Conservation (phyloP, 1,140 invertebrate genomes). For the Papilio glaucus region DNA sequence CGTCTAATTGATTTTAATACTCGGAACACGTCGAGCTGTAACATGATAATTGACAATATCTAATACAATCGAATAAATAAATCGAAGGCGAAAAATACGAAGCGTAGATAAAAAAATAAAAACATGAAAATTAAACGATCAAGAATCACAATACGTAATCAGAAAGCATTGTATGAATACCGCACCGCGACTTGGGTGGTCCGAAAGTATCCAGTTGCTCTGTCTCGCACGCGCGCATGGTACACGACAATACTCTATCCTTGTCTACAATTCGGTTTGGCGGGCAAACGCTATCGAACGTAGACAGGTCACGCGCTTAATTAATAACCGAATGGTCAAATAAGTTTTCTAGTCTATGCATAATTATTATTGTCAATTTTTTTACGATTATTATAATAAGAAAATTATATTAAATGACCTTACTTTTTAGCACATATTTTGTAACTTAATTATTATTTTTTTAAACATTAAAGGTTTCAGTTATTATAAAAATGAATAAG, state of each 20-base stretch:
- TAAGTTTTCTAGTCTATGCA: constrained; percentile 9
- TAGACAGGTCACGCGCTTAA: constrained; percentile 38
- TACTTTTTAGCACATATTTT: too few species aligned
- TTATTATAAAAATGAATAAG: too few species aligned
- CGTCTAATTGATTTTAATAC: constrained; percentile 28
- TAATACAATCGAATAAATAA: constrained; percentile 40
- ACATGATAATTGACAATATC: constrained; percentile 40
- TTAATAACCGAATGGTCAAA: constrained; percentile 27
- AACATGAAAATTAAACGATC: constrained; percentile 48
- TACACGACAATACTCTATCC: constrained; percentile 39
- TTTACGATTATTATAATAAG: too few species aligned
- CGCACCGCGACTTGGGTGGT: constrained; percentile 68
- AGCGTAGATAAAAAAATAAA: constrained; percentile 46
- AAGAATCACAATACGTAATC: constrained; percentile 55
- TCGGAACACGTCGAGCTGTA: constrained; percentile 15
- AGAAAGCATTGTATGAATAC: constrained; percentile 49
- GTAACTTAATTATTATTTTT: too few species aligned
- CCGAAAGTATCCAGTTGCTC: constrained; percentile 42
- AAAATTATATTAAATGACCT: too few species aligned
- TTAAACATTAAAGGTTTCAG: too few species aligned
- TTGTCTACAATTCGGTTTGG: constrained; percentile 39
- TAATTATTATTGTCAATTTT: neutral
- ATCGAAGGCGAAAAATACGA: constrained; percentile 38
- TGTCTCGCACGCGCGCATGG: constrained; percentile 44
- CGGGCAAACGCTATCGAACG: constrained; percentile 58